Conservation (phyloP, 2,113 vertebrate species). For the Catagonus wagneri region DNA sequence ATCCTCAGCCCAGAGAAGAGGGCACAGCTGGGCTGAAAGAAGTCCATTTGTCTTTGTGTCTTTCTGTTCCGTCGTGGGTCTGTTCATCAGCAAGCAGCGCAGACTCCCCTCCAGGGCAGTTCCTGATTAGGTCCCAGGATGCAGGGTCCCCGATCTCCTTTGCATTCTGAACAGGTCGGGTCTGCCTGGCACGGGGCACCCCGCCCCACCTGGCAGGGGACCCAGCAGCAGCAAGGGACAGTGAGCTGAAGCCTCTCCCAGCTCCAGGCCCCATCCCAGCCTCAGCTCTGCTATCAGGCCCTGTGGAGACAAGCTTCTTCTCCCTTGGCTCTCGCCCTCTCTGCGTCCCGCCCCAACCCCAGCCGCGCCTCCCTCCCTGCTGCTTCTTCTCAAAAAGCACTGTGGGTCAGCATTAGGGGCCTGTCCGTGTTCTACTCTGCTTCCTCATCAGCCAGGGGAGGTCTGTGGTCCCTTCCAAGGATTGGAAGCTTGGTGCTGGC, state of each 20-base stretch:
- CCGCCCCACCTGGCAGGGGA: neutral
- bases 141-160: neutral
- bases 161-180: neutral
- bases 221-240: neutral
- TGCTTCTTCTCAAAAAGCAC: neutral
- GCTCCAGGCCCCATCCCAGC: neutral
- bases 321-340: neutral
- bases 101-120: neutral
- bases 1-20: neutral
- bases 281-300: neutral
- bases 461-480: neutral
- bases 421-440: neutral
- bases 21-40: neutral
- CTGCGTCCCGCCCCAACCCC: rapidly evolving
- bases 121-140: neutral
- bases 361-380: neutral
- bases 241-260: neutral
- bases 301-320: neutral
- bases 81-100: neutral
- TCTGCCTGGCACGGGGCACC: neutral
- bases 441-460: neutral
- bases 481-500: neutral
- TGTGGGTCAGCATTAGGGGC: neutral
- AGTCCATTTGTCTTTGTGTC: conserved; percentile 19
- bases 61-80: neutral